Base-by-base conservation (phyloP, 2,113 vertebrate species). In the cattle (Bos taurus) region DNA sequence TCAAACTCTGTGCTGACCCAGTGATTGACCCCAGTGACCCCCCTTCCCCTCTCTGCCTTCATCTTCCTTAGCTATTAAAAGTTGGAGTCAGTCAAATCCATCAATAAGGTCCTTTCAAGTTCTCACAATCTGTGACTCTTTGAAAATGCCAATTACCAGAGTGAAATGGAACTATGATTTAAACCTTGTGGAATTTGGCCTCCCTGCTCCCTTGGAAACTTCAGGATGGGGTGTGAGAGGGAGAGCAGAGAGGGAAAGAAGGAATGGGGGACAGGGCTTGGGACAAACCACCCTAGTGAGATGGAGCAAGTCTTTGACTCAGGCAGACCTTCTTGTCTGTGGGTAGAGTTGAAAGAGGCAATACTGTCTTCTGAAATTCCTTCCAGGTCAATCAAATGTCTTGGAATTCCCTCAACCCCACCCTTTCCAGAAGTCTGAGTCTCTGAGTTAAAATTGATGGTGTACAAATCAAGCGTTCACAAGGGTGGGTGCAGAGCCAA, bases 131-230 rank as follows among this genome's bases (percentile, higher is more conserved):
- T 56, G 7, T 83, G 91, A 95, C 93, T 95, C 74, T 16, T 57
- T 91, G 84, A 96, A 94, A 96, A 94, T 86, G 85, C 88, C 94
- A 91, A 67, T 93, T 83, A 89, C 84, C 93, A 90, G 94, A 86
- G 80, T 59, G 80, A 67, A 84, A 43, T 86, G 67, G 94, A 97
- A 83, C 60, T 71, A 56, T 97, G 97, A 98, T 64, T 89, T 96
- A 80, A 95, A 93, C 48, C 92, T 8, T 96, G 52, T 90, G 96
- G 96, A 98, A 98, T 98, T 19, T 50, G 52, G 77, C 86, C 48
- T 67, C n/a, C 82, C 71, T 4, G 7, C 59, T 57, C 59, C 91
- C 56, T 62, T 16, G 52, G 62, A 83, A 71, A 88, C 87, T 71
- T 62, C 89, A 6, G 5, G 88, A n/a, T 1, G 12, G 91, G 86